Percentiles rank a stretch among this genome's conserved stretches.
Evolutionary conservation across 1,140 invertebrate genomes (phyloP).

Genomic region (Phocides pigmalion): DNA sequence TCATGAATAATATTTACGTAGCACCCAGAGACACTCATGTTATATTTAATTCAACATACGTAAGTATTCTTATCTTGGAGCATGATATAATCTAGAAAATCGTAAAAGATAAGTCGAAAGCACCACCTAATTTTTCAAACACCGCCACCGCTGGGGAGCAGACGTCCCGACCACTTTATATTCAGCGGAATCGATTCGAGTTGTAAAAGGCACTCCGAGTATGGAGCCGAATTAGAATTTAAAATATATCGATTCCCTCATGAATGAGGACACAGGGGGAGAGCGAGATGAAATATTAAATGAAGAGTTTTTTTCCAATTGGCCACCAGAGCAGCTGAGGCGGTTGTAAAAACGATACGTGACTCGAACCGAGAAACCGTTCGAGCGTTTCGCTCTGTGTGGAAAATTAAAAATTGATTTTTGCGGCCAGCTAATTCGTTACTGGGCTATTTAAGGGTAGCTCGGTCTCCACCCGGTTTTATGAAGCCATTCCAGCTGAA

Average conservation of each 20-base stretch:
- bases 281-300: conserved; percentile 70
- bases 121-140: conserved; percentile 5
- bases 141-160: conserved; percentile 40
- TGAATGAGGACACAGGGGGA: conserved; percentile 47
- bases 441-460: conserved; percentile 12
- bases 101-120: neutral
- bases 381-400: conserved; percentile 34
- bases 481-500: conserved; percentile 4
- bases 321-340: conserved; percentile 59
- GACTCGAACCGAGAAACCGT: conserved; percentile 43
- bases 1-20: no score
- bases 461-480: conserved; percentile 4
- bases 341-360: conserved; percentile 71
- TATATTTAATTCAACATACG: no score
- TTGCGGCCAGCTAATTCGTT: conserved; percentile 28
- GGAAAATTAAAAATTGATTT: conserved; percentile 43
- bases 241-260: conserved; percentile 75
- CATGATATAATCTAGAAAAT: neutral
- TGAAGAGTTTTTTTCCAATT: conserved; percentile 61
- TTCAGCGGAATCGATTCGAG: conserved; percentile 63
- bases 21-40: no score
- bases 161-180: conserved; percentile 59
- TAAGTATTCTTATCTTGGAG: no score
- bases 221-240: conserved; percentile 71
- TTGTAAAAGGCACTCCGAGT: conserved; percentile 61